A percentile compares a stretch with the other conserved stretches of the same genome.
Conservation (phyloP, 2,888 invertebrate genomes). For the Aspidiotus destructor region DNA sequence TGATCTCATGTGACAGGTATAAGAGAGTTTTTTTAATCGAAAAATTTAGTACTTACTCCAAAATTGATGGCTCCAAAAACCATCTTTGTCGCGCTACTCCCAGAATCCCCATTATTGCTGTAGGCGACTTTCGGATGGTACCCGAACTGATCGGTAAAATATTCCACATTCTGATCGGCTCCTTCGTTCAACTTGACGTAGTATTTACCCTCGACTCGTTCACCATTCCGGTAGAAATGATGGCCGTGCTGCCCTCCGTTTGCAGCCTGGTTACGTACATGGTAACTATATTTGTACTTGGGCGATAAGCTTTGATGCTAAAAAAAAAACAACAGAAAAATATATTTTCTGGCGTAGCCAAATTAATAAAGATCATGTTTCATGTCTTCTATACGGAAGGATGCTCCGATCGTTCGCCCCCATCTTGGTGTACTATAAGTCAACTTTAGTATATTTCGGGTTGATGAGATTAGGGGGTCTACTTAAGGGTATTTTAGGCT, state of each 20-base stretch:
- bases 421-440: too few relatives aligned
- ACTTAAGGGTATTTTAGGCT: too few relatives aligned
- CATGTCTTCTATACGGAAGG: too few relatives aligned
- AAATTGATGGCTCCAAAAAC: conserved; percentile 6
- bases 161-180: conserved; percentile 46
- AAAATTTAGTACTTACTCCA: neutral
- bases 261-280: conserved; percentile 41
- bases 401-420: too few relatives aligned
- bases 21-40: too few relatives aligned
- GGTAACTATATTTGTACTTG: conserved; percentile 41
- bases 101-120: conserved; percentile 38
- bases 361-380: too few relatives aligned
- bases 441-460: too few relatives aligned
- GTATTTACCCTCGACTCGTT: conserved; percentile 45
- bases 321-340: neutral
- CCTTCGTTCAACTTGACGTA: conserved; percentile 40
- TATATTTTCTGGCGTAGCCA: too few relatives aligned
- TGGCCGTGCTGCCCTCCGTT: conserved; percentile 44
- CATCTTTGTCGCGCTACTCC: conserved; percentile 38
- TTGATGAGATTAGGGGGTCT: too few relatives aligned
- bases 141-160: conserved; percentile 54
- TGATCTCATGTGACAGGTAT: too few relatives aligned
- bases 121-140: conserved; percentile 55
- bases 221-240: conserved; percentile 44
- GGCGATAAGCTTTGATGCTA: conserved; percentile 8